phyloP scores from a whole-genome alignment of 1,140 invertebrate species.

The Glossosoma conforme region DNA sequence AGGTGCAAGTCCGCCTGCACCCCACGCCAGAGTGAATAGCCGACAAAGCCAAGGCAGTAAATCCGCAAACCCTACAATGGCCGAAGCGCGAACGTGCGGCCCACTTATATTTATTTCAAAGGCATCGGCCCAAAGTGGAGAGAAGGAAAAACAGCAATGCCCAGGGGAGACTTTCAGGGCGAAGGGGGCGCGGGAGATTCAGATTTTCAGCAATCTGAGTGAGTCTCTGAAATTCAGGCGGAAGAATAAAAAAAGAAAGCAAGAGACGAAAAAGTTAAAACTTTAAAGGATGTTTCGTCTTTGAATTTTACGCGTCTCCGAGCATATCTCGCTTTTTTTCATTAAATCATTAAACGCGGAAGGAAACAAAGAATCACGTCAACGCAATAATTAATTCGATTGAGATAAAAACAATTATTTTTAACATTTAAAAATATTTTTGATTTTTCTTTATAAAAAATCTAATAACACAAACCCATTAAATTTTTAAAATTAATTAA shows the following conservation, averaged over 20 bases:
- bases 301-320: slow-evolving; percentile 2
- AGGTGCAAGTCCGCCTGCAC: slow-evolving; percentile 3
- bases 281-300: slow-evolving; percentile 3
- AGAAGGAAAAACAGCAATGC: neutral
- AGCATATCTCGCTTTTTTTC: neutral
- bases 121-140: neutral
- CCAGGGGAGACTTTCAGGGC: neutral
- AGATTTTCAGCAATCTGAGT: neutral
- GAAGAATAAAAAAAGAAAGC: neutral
- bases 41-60: too few species aligned
- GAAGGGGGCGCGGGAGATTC: neutral
- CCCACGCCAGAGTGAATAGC: neutral
- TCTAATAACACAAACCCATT: too few species aligned
- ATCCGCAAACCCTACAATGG: neutral
- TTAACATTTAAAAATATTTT: too few species aligned
- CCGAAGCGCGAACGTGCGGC: neutral
- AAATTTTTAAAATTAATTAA: too few species aligned
- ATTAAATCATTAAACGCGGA: too few species aligned
- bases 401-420: too few species aligned
- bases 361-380: too few species aligned
- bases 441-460: too few species aligned
- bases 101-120: neutral
- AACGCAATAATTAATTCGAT: too few species aligned
- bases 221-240: neutral
- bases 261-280: neutral